These are phyloP conservation scores for Osmerus eperlanus DNA, from an alignment of 2,113 vertebrate species.

Conservation along the genomic window DNA sequence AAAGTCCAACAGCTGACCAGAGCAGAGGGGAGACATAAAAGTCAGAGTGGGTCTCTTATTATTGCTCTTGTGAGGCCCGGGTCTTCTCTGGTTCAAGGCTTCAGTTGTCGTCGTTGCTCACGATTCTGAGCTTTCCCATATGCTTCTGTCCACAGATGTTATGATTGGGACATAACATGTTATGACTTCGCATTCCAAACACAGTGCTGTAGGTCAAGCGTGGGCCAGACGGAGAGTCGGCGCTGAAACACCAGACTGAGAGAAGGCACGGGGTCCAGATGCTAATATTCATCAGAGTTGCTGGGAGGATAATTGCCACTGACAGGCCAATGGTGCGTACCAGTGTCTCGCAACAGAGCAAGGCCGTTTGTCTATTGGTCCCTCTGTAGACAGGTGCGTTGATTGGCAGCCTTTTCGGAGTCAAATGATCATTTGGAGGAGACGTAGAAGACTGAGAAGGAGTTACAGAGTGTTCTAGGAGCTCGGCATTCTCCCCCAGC, in stretches of 20 bases:
- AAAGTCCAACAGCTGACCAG: conserved; percentile 61
- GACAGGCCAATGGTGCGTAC: conserved; percentile 26
- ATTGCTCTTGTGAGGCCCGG: conserved; percentile 52
- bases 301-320: conserved; percentile 39
- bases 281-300: conserved; percentile 43
- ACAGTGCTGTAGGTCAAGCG: conserved; percentile 55
- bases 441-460: no score
- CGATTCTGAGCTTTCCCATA: conserved; percentile 61
- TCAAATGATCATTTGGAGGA: no score
- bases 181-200: conserved; percentile 63
- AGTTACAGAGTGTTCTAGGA: no score
- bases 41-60: conserved; percentile 51
- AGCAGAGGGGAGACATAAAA: conserved; percentile 49
- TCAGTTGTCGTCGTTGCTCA: conserved; percentile 58
- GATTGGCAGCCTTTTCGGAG: neutral
- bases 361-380: neutral
- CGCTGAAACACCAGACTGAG: conserved; percentile 21
- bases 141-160: conserved; percentile 65
- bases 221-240: conserved; percentile 36
- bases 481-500: no score
- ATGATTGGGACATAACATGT: conserved; percentile 64
- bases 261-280: conserved; percentile 12
- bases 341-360: neutral
- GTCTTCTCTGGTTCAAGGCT: conserved; percentile 50
- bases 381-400: neutral